Percentiles rank a stretch among this genome's conserved stretches.
Evolutionary conservation across 1,140 invertebrate genomes (phyloP).

Genomic region (Formica exsecta): DNA sequence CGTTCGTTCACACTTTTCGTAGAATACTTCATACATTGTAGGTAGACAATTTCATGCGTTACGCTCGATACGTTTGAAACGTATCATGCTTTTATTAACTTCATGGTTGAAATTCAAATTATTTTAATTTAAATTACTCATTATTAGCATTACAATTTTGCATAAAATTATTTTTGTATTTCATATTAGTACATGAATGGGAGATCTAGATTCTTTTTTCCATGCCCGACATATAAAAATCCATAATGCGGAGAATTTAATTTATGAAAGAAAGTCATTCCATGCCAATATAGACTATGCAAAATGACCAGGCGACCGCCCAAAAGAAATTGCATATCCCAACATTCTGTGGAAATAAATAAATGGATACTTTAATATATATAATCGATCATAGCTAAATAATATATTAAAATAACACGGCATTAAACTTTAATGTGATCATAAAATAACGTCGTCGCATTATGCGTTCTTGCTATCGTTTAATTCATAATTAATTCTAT

Average conservation of each 20-base stretch:
- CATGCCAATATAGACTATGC: slow-evolving; percentile 91
- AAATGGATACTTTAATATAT: not conserved
- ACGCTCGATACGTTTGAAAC: not conserved
- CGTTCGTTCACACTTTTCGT: not conserved
- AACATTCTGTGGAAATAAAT: slow-evolving; percentile 85
- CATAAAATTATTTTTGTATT: not conserved
- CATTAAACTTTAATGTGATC: not conserved
- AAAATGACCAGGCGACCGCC: slow-evolving; percentile 88
- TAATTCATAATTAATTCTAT: not conserved
- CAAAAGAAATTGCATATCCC: slow-evolving; percentile 88
- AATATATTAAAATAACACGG: not conserved
- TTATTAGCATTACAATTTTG: not conserved
- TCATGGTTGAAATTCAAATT: not conserved
- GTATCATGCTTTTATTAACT: not conserved
- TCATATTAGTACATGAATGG: slow-evolving; percentile 89
- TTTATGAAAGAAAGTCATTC: slow-evolving; percentile 91
- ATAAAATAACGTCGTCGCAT: not conserved
- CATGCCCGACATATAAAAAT: slow-evolving; percentile 91
- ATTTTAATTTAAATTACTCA: not conserved
- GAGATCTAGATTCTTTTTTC: slow-evolving; percentile 91
- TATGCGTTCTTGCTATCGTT: not conserved
- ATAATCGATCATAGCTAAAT: not conserved
- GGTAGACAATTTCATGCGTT: not conserved
- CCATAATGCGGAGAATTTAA: slow-evolving; percentile 89
- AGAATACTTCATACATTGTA: not conserved